These are phyloP conservation scores for Synergus laeviventris DNA, from an alignment of 2,888 invertebrate species.

Conservation along the genomic window DNA sequence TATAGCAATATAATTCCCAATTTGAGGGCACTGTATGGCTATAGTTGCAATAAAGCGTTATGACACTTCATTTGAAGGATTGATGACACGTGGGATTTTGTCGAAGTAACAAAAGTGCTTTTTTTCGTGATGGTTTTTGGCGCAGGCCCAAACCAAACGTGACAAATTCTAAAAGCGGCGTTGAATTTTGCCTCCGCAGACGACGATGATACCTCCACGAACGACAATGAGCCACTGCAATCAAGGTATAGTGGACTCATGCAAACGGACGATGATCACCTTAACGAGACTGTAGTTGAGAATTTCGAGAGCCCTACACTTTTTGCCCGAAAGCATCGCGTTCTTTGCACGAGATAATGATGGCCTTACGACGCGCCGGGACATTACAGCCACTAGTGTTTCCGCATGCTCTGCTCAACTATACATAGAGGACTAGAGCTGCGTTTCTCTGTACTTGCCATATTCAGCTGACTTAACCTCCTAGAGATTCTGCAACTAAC, in stretches of 20 bases:
- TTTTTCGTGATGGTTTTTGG: conserved; percentile 15
- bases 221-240: conserved; percentile 27
- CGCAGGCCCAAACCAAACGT: conserved; percentile 10
- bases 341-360: conserved; percentile 49
- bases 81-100: not conserved
- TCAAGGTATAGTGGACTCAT: not conserved
- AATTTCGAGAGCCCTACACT: conserved; percentile 46
- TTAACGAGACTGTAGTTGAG: conserved; percentile 49
- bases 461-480: conserved; percentile 33
- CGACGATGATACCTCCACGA: not conserved
- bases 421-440: conserved; percentile 5
- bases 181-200: not conserved
- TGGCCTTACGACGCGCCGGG: conserved; percentile 46
- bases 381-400: conserved; percentile 46
- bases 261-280: conserved; percentile 40
- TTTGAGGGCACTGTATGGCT: not conserved
- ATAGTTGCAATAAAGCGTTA: conserved; percentile 1
- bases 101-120: not conserved
- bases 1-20: no score
- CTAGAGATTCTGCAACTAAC: conserved; percentile 14
- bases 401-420: conserved; percentile 27
- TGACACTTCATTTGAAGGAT: conserved; percentile 1
- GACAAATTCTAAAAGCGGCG: conserved; percentile 24
- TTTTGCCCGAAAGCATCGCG: conserved; percentile 31
- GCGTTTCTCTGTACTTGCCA: conserved; percentile 11